Conservation (phyloP, 2,888 invertebrate genomes). For the Drosophila mimica region DNA sequence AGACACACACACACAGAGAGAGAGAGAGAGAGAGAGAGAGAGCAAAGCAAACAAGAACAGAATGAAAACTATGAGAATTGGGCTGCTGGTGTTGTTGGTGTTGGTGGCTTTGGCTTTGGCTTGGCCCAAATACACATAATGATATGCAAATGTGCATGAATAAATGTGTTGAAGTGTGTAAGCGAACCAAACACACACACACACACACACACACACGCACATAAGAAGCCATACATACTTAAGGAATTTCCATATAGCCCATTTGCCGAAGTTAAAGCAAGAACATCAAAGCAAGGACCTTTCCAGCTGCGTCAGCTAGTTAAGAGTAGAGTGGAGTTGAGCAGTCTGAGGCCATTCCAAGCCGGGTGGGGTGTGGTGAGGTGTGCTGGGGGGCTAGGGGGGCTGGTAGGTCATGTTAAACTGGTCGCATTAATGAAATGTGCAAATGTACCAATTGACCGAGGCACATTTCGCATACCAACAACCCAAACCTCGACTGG, state of each 20-base stretch:
- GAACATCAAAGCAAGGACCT: conserved; percentile 70
- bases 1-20: neutral
- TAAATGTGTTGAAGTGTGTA: conserved; percentile 70
- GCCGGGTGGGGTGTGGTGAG: neutral
- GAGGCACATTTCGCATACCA: conserved; percentile 62
- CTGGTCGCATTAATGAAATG: conserved; percentile 75
- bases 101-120: conserved; percentile 26
- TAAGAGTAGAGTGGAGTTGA: conserved; percentile 39
- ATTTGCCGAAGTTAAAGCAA: conserved; percentile 43
- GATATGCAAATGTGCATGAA: conserved; percentile 79
- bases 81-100: conserved; percentile 28
- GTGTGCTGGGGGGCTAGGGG: too few relatives aligned
- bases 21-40: neutral
- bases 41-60: neutral
- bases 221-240: conserved; percentile 5
- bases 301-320: conserved; percentile 74
- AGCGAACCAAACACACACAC: conserved; percentile 21
- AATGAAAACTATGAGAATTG: conserved; percentile 45
- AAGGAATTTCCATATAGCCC: conserved; percentile 54
- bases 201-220: conserved; percentile 23
- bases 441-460: conserved; percentile 79
- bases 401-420: conserved; percentile 43
- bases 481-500: conserved; percentile 22
- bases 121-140: conserved; percentile 67
- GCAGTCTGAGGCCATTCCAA: neutral